phyloP scores from a whole-genome alignment of 1,140 invertebrate species.

The Galendromus occidentalis region DNA sequence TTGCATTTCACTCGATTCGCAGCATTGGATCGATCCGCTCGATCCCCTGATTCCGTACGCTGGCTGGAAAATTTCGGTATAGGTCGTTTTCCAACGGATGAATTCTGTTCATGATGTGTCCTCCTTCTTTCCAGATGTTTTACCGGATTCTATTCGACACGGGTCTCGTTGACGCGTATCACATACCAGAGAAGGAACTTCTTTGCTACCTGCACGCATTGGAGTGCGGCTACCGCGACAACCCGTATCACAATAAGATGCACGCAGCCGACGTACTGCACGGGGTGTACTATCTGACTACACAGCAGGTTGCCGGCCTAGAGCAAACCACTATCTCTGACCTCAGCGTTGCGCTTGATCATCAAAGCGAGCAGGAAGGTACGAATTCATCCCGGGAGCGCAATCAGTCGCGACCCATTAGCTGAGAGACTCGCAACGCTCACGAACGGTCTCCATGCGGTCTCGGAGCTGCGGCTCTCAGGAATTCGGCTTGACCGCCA shows the following conservation, averaged over 20 bases:
- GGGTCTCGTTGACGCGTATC: constrained; percentile 43
- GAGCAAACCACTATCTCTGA: constrained; percentile 25
- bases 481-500: too few species aligned
- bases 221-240: constrained; percentile 40
- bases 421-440: too few species aligned
- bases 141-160: constrained; percentile 41
- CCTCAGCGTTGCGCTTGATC: constrained; percentile 8
- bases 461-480: too few species aligned
- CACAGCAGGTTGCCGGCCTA: constrained; percentile 40
- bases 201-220: constrained; percentile 42
- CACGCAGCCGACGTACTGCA: constrained; percentile 45
- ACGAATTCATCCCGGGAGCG: too few species aligned
- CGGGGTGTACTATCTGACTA: constrained; percentile 42
- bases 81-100: too few species aligned
- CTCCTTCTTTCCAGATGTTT: constrained; percentile 32
- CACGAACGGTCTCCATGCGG: too few species aligned
- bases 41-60: too few species aligned
- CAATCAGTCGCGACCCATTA: too few species aligned
- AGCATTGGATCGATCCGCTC: too few species aligned
- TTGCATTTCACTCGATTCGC: too few species aligned
- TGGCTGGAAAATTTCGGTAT: too few species aligned
- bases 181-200: constrained; percentile 38
- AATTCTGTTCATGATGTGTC: too few species aligned
- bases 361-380: neutral
- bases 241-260: constrained; percentile 44